These are phyloP conservation scores for Apamea epomidion DNA, from an alignment of 2,888 invertebrate genomes.

Conservation along the genomic window DNA sequence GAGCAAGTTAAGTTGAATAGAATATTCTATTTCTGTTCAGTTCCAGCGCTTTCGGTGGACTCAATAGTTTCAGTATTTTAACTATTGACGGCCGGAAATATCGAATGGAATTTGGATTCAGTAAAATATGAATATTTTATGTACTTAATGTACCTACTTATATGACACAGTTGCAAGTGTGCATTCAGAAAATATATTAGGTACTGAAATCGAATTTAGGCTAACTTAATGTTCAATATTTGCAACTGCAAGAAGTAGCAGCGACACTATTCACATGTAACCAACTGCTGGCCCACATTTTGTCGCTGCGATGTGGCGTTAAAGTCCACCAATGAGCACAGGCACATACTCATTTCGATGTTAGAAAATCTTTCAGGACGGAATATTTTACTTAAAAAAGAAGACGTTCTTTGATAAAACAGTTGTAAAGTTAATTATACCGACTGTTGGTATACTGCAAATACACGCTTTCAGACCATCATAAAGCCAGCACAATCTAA, in stretches of 20 bases:
- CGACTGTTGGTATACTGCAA: background rate
- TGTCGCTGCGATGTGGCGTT: background rate
- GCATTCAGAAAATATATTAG: background rate
- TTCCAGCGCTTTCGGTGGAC: conserved; percentile 48
- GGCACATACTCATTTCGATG: background rate
- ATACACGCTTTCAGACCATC: background rate
- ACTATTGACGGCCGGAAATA: conserved; percentile 42
- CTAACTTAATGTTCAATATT: background rate
- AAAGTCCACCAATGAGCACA: background rate
- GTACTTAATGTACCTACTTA: background rate
- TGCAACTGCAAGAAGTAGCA: background rate
- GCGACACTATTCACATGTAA: background rate
- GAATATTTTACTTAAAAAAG: background rate
- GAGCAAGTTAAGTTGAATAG: conserved; percentile 53
- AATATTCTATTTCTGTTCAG: conserved; percentile 57
- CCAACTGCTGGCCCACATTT: background rate
- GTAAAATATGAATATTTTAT: conserved; percentile 15
- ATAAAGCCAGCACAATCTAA: background rate
- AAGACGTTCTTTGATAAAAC: background rate
- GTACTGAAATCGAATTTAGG: background rate
- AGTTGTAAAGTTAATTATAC: background rate
- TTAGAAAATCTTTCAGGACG: background rate
- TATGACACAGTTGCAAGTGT: background rate
- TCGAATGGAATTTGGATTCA: conserved; percentile 7
- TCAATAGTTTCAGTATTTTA: conserved; percentile 56